Evolutionary conservation across 2,113 vertebrate genomes (phyloP), one percentile per base, ranked within the genome.

Genomic region (Diphyllodes magnificus): DNA sequence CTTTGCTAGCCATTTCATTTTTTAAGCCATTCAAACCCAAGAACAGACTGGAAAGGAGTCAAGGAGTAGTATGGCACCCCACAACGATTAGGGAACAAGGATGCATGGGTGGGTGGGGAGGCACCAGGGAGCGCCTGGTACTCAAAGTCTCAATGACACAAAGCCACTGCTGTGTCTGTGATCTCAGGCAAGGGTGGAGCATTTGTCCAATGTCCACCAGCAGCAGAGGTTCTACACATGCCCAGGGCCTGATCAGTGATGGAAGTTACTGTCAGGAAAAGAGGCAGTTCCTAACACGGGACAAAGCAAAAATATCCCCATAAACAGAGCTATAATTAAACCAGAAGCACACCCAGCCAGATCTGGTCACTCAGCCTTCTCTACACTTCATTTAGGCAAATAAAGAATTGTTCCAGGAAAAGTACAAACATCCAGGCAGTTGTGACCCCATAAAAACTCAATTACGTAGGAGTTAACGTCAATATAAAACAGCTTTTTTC

Each of bases 371-470:
- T 90, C 82, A 91, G 88, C 57, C 61, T 88, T 82, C 92, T 88
- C 90, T 86, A 93, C 69, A 84, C 90, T 92, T 88, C 86, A 86
- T 94, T 96, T 82, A 94, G 69, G 90, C 96, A 97, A 96, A 91
- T 90, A 82, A 84, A 96, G 80, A 90, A 84, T 70, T 64, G 69
- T 95, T 94, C 95, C 93, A 90, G 86, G 95, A 96, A 93, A 88
- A 92, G 79, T 86, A 93, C 86, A 90, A 95, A 88, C 82, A 92
- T 73, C 71, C 93, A 95, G 82, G 60, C 85, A 92, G 85, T 96
- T 95, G 88, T 84, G 95, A 96, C 92, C 95, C 94, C 90, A 93
- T 96, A 96, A 96, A 96, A 96, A 94, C 83, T 92, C 88, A 95
- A 88, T 95, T 97, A 95, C 92, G 77, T 93, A 92, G 50, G 92